Conservation (phyloP, 2,888 invertebrate genomes). For the Bugulina stolonifera region DNA sequence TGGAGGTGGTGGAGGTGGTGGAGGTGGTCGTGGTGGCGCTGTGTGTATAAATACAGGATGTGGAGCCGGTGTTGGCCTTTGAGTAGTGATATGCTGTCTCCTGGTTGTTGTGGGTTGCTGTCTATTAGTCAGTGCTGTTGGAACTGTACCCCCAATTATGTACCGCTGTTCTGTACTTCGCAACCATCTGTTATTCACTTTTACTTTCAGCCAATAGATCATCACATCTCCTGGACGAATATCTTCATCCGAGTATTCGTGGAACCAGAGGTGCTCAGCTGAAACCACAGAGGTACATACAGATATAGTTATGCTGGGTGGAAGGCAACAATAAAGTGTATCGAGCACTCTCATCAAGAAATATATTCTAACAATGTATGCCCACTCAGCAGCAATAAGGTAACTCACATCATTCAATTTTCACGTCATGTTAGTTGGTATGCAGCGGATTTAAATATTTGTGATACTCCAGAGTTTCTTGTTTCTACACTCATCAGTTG, state of each 20-base stretch:
- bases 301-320: no score
- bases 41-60: background rate
- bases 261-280: conserved; percentile 9
- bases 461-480: no score
- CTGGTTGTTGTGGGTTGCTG: background rate
- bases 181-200: background rate
- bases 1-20: background rate
- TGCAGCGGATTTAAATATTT: no score
- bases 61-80: background rate
- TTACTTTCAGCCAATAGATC: conserved; percentile 12
- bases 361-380: no score
- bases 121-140: background rate
- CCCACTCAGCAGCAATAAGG: no score
- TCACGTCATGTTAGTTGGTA: no score
- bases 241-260: background rate
- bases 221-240: background rate
- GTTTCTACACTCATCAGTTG: no score
- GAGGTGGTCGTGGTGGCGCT: background rate
- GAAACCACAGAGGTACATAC: no score
- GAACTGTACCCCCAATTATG: background rate
- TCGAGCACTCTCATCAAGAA: no score
- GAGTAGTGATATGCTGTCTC: no score
- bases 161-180: background rate
- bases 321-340: no score
- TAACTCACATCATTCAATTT: no score